Evolutionary conservation across 2,113 vertebrate species (phyloP).

Genomic region (Pedetes capensis): DNA sequence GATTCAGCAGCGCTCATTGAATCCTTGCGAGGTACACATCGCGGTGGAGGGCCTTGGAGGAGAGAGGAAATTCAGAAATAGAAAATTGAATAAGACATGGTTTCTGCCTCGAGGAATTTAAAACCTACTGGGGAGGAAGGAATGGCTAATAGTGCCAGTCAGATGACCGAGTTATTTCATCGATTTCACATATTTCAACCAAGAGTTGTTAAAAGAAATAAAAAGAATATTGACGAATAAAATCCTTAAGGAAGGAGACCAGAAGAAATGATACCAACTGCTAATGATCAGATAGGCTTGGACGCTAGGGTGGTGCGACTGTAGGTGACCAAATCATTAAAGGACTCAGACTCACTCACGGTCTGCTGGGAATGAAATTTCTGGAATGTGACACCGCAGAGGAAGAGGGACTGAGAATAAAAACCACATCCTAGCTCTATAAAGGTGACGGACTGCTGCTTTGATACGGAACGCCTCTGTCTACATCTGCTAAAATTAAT

Average conservation of each 20-base stretch:
- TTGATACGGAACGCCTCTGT: not conserved
- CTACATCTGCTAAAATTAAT: slow-evolving; percentile 14
- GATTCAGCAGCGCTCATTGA: not conserved
- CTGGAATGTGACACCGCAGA: not conserved
- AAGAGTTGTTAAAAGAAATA: not conserved
- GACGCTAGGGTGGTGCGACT: too few relatives aligned
- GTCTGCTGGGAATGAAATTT: not conserved
- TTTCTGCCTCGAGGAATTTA: slow-evolving; percentile 14
- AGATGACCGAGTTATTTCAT: not conserved
- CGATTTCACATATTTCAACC: slow-evolving; percentile 17
- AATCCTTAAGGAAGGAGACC: not conserved
- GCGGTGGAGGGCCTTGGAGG: not conserved
- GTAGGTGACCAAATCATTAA: not conserved
- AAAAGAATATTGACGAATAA: not conserved
- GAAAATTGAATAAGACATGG: not conserved
- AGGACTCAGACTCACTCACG: not conserved
- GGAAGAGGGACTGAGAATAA: not conserved
- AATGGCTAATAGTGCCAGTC: not conserved
- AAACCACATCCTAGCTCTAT: not conserved
- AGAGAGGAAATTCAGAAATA: slow-evolving; percentile 29
- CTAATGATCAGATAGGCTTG: too few relatives aligned
- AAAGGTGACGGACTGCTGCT: not conserved
- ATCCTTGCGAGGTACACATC: not conserved
- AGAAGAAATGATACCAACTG: not conserved
- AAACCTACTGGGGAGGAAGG: not conserved